Conservation (phyloP, 2,113 vertebrate species). For the Triplophysa dalaica region DNA sequence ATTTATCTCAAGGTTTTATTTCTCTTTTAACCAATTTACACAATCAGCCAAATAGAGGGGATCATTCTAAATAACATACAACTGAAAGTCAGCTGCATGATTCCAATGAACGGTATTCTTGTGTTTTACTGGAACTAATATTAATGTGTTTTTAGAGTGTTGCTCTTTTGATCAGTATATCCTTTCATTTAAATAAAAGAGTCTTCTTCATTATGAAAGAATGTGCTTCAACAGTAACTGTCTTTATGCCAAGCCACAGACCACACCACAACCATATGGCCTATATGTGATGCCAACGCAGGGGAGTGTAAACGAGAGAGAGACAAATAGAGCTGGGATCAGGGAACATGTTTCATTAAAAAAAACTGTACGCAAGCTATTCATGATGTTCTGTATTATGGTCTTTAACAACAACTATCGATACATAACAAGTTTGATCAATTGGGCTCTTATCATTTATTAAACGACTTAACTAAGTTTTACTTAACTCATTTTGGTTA, state of each 20-base stretch:
- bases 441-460: too few species aligned
- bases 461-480: too few species aligned
- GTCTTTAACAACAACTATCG: too few species aligned
- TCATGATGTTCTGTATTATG: too few species aligned
- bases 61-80: background rate
- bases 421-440: too few species aligned
- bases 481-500: too few species aligned
- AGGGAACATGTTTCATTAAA: background rate
- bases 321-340: background rate
- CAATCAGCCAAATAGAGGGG: background rate
- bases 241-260: conserved; percentile 15
- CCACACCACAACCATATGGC: conserved; percentile 17
- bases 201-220: background rate
- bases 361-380: too few species aligned
- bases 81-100: background rate
- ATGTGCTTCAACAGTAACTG: background rate
- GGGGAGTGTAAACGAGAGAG: background rate
- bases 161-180: background rate
- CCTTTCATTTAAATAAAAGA: too few species aligned
- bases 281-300: conserved; percentile 1
- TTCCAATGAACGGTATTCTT: background rate
- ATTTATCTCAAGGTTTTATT: background rate
- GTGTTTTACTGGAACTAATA: background rate
- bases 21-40: background rate
- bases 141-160: background rate